Base-by-base conservation (phyloP, 2,888 invertebrate genomes). In the Apocheima hispidaria region DNA sequence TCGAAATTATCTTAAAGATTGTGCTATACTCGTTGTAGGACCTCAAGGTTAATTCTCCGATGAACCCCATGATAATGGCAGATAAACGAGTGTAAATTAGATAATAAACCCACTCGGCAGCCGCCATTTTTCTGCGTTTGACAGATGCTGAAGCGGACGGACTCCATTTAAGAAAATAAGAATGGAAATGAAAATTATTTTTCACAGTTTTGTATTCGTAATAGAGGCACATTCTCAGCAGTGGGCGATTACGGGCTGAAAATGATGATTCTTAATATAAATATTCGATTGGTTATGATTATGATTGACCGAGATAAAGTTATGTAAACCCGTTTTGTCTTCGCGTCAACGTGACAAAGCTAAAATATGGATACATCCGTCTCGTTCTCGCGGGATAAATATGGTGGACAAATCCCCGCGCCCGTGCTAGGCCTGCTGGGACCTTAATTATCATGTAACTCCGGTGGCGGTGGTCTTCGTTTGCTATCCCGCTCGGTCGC, bases 31-130 rank as follows among this genome's bases (percentile, higher is more conserved):
- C 52, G 26, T 48, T 36, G 57, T 50, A 46, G 18, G 52, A 51
- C 21, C 44, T 46, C 56, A 50, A 53, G 59, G 63, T 59, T 61
- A 63, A 66, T 61, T 60, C 18, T 23, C 33, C 46, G 52, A 61
- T 63, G 55, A 58, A 60, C 38, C 59, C 41, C 14, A 18, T 21
- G 28, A 30, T 61, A 52, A 66, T 58, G 18, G 54, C 43, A 38
- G 41, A 61, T 58, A 48, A 63, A 67, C 60, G 55, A 44, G 53
- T 65, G 60, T 55, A 46, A 65, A 61, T 59, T 49, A 46, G 40
- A 46, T 46, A 48, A 41, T 62, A 57, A 59, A 40, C 56, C 35
- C 16, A 20, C n/a, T 44, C 16, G 16, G 21, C 10, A 40, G 38
- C 35, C 36, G 46, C 44, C 36, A 52, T 59, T 49, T 51, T 54